Evolutionary conservation across 2,888 invertebrate genomes (phyloP), one percentile per base, ranked within the genome.

Genomic region (Plagodis pulveraria): DNA sequence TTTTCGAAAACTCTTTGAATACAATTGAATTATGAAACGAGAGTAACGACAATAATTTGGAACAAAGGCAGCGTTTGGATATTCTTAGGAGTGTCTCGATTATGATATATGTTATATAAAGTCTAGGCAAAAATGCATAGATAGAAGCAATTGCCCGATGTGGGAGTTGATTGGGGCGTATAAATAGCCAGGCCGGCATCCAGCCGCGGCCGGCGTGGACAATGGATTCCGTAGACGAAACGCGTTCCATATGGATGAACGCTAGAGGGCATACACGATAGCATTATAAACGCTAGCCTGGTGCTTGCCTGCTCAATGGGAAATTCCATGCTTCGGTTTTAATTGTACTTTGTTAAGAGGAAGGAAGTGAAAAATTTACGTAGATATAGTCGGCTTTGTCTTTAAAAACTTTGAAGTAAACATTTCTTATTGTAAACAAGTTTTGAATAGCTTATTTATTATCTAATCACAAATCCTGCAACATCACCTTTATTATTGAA

Each of bases 171-270:
- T 86, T 82, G 82, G 78, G 75, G 72, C 63, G 70, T 90, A 91
- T 89, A 85, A 88, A 91, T 91, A 91, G 91, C 68, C 68, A 66
- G 70, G 66, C 72, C 76, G 84, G 84, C 81, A 83, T 84, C 77
- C 80, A 77, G 66, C 62, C 65, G 62, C 63, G 76, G 67, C 70
- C 78, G 74, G 72, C 81, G 80, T 84, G 89, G 89, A 90, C 91
- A 89, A 89, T 89, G 86, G 88, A 89, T 87, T 87, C 88, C 86
- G 80, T 81, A 86, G 87, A 84, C 86, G 80, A 87, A 87, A 83
- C 86, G 78, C 82, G 88, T 86, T 90, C 87, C 89, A 89, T 91
- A 90, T 90, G 90, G 89, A 89, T 89, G 86, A 84, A 79, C 84
- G 77, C 77, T 81, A 87, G 87, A 89, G 89, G 84, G 84, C 81